Conservation (phyloP, 2,113 vertebrate species). For the Ibidorhyncha struthersii region DNA sequence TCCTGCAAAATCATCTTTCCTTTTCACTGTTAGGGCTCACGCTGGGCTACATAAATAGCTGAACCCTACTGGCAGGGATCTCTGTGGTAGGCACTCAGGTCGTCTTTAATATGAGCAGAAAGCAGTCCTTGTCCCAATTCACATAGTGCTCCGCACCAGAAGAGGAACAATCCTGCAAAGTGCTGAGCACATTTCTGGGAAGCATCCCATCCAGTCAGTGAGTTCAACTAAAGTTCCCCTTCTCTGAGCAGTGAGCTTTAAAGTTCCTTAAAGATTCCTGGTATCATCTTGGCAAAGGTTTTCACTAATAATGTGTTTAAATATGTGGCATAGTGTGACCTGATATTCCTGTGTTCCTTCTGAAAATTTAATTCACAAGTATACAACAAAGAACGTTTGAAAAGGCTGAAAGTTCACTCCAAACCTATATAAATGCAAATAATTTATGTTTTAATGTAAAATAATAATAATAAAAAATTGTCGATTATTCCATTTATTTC, state of each 20-base stretch:
- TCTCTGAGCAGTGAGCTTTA: not conserved
- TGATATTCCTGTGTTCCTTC: not conserved
- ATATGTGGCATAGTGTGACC: not conserved
- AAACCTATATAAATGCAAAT: not conserved
- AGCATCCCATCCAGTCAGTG: fast-evolving
- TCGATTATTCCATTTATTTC: not conserved
- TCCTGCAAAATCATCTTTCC: not conserved
- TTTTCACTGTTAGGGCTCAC: not conserved
- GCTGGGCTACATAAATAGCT: not conserved
- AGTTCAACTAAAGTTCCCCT: not conserved
- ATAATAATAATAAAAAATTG: not conserved
- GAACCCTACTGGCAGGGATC: not conserved
- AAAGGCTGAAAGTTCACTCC: not conserved
- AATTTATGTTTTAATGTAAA: not conserved
- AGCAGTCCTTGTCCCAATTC: not conserved
- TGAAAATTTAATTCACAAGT: not conserved
- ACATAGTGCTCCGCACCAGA: not conserved
- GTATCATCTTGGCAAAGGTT: not conserved
- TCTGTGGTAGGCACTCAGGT: not conserved
- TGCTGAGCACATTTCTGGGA: not conserved
- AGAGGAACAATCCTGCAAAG: not conserved
- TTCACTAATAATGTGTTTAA: not conserved
- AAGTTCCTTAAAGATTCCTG: not conserved
- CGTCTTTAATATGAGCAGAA: fast-evolving
- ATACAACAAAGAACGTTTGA: not conserved